Base-by-base conservation (phyloP, 2,888 invertebrate genomes). In the Zonitis immaculata region DNA sequence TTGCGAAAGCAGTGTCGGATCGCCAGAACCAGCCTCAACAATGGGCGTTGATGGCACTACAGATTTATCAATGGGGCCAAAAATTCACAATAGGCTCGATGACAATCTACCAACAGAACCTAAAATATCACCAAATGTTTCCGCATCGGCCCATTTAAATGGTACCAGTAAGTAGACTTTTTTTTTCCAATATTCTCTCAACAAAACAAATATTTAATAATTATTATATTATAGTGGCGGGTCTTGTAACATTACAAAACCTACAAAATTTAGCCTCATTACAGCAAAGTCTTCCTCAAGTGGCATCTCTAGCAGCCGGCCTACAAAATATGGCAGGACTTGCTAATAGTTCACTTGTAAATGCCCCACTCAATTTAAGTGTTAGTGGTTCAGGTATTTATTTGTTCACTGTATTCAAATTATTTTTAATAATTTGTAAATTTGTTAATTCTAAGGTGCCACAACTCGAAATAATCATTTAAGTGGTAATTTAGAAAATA, bases 351-450 rank as follows among this genome's bases (percentile, higher is more conserved):
- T 77, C 77, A 63, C 81, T 83, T 52, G 84, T 88, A 69, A 87
- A 90, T 76, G 88, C 90, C 53, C 91, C 91, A 27, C 80, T 91
- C 66, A 91, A 91, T 77, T 80, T 91, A 67, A 91, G 89, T 74
- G 88, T 91, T 44, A 70, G 68, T 53, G 69, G 69, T 30, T 59
- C 61, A 47, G 52, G n/a, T n/a, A n/a, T n/a, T n/a, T n/a, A n/a
- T n/a, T n/a, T n/a, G n/a, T n/a, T n/a, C n/a, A n/a, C n/a, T n/a
- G n/a, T n/a, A n/a, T n/a, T n/a, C n/a, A n/a, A n/a, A n/a, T n/a
- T n/a, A n/a, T n/a, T n/a, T n/a, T n/a, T n/a, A n/a, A n/a, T n/a
- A n/a, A n/a, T n/a, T n/a, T n/a, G n/a, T n/a, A n/a, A n/a, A n/a
- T n/a, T n/a, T n/a, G n/a, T n/a, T n/a, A n/a, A n/a, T n/a, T n/a